Base-by-base conservation (phyloP, 2,113 vertebrate species). In the Entomyzon cyanotis region DNA sequence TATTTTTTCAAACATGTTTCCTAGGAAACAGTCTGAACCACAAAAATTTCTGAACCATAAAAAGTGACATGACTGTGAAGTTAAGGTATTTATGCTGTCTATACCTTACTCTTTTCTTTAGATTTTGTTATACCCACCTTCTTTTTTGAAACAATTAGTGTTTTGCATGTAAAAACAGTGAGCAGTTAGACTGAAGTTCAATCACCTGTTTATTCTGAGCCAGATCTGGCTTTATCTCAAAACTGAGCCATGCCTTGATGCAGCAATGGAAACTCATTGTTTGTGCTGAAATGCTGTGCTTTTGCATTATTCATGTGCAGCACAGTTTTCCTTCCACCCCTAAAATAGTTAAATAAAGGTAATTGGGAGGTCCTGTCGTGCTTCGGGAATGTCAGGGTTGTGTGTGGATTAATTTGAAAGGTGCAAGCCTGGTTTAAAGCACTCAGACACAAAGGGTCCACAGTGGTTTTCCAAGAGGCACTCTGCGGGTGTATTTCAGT, bases 181-280 rank as follows among this genome's bases (percentile, higher is more conserved):
- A 74, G 37, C 8, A 73, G 22, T 68, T 79, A 69, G 35, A 10
- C 47, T 56, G 44, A 68, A 46, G 4, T 41, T 71, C 56, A 55
- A 70, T 84, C 60, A 47, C 17, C 6, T 22, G 3, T 50, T 76
- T 64, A 37, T 83, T 83, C 41, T 62, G 59, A 70, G 46, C 65
- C 37, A 90, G 7, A 35, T 89, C 55, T 71, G 4, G 3, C 25
- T 20, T 67, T 67, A 35, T 53, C 37, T 60, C 27, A 42, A 53
- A 79, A 12, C 31, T 30, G 81, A 69, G 6, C 0, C 0, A 0
- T n/a, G 25, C 35, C 50, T 50, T 28, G 31, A 21, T 73, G 63
- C 24, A 80, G 27, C n/a, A 37, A 4, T 16, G 19, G 25, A 22
- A 41, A 15, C 23, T 44, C 21, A 2, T 21, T 37, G 23, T 31